Conservation (phyloP, 2,888 invertebrate genomes). For the Chalcosyrphus nemorum region DNA sequence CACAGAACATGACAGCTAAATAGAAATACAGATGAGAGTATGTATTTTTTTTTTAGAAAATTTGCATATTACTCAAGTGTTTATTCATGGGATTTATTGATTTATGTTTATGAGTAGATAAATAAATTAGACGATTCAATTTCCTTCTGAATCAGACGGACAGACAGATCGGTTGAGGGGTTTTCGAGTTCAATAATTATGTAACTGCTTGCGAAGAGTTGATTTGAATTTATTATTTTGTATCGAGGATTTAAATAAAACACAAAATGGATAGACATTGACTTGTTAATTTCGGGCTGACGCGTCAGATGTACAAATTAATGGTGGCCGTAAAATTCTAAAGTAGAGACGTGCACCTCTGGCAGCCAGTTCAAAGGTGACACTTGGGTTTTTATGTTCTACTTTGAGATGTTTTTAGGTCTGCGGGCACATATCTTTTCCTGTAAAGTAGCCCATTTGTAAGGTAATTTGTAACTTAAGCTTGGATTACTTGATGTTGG, state of each 20-base stretch:
- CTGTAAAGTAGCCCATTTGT: background rate
- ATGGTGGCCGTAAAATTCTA: background rate
- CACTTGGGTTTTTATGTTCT: background rate
- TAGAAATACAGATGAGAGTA: background rate
- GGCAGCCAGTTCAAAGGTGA: background rate
- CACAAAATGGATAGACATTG: background rate
- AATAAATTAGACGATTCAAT: slow-evolving; percentile 49
- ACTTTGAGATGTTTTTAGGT: background rate
- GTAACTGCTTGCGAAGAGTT: slow-evolving; percentile 13
- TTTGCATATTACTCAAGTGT: slow-evolving; percentile 65
- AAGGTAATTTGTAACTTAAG: background rate
- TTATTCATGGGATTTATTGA: slow-evolving; percentile 51
- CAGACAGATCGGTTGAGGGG: slow-evolving; percentile 37
- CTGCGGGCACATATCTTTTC: background rate
- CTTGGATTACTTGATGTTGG: no score
- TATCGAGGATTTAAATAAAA: slow-evolving; percentile 22
- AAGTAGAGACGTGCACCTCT: background rate
- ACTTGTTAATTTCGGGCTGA: background rate
- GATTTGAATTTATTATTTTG: background rate
- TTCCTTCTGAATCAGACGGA: slow-evolving; percentile 17
- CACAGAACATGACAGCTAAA: slow-evolving; percentile 35
- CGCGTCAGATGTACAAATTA: no score
- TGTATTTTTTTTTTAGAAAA: slow-evolving; percentile 25
- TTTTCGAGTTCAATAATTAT: slow-evolving; percentile 41
- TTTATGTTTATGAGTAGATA: slow-evolving; percentile 55